A percentile compares a stretch with the other conserved stretches of the same genome.
phyloP scores from a whole-genome alignment of 2,113 vertebrate species.

The Amblyopsis rosae region DNA sequence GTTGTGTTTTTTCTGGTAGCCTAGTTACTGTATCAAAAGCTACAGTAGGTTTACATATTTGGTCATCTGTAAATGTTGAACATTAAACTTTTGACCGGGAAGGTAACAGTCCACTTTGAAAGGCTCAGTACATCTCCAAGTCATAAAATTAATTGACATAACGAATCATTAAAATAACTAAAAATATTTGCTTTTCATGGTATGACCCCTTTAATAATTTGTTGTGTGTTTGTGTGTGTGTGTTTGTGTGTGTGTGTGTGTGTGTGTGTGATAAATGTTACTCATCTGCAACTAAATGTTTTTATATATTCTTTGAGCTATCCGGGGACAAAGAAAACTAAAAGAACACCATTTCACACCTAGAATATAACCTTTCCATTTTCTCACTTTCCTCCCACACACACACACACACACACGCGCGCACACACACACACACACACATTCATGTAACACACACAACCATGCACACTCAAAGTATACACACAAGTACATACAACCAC shows the following conservation, averaged over 20 bases:
- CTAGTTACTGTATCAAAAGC: no score
- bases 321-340: constrained; percentile 31
- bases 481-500: constrained; percentile 19
- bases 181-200: no score
- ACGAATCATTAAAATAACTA: no score
- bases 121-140: no score
- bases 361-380: constrained; percentile 77
- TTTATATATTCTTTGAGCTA: constrained; percentile 18
- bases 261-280: not conserved
- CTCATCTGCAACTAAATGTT: not conserved
- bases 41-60: no score
- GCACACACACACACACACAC: constrained; percentile 17
- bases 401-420: constrained; percentile 20
- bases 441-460: not conserved
- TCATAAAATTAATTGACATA: no score
- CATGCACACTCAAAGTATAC: no score
- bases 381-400: constrained; percentile 69
- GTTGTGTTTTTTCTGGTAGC: no score
- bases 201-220: no score
- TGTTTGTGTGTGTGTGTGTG: constrained; percentile 10
- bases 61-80: no score
- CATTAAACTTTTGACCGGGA: no score
- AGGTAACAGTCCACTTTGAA: no score
- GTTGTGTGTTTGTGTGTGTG: not conserved
- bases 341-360: constrained; percentile 46